Conservation (phyloP, 2,888 invertebrate species). For the Desoria tigrina region DNA sequence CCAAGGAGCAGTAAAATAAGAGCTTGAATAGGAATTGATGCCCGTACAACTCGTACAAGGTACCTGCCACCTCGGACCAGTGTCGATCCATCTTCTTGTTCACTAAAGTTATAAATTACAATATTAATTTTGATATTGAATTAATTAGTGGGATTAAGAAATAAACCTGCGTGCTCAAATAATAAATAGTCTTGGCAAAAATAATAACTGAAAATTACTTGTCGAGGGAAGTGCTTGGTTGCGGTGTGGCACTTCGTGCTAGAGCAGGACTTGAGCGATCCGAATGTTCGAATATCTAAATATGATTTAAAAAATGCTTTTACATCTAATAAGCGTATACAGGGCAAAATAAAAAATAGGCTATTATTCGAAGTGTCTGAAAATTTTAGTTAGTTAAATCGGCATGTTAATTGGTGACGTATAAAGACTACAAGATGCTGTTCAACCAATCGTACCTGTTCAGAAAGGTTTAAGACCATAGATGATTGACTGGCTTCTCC, state of each 20-base stretch:
- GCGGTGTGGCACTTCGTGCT: constrained; percentile 52
- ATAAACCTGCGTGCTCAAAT: constrained; percentile 17
- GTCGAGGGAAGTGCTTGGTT: constrained; percentile 48
- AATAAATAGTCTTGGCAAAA: constrained; percentile 23
- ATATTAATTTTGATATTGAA: constrained; percentile 19
- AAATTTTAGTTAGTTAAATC: constrained; percentile 9
- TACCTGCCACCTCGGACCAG: constrained; percentile 77
- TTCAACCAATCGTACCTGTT: constrained; percentile 61
- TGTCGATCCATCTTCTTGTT: constrained; percentile 62
- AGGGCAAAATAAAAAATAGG: constrained; percentile 19
- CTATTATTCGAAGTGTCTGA: background rate
- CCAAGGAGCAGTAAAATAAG: constrained; percentile 84
- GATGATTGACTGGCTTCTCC: constrained; percentile 53
- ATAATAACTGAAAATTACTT: constrained; percentile 44
- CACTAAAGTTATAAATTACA: constrained; percentile 56
- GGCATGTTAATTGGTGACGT: too few species aligned
- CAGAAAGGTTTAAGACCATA: constrained; percentile 59
- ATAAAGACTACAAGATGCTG: background rate
- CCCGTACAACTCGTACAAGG: constrained; percentile 84
- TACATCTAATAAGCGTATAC: constrained; percentile 19
- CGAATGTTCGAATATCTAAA: constrained; percentile 53
- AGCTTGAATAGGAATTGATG: constrained; percentile 91
- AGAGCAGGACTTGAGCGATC: constrained; percentile 52
- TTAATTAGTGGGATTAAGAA: constrained; percentile 11
- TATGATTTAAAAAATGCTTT: constrained; percentile 20